Evolutionary conservation across 1,140 invertebrate genomes (phyloP), one percentile per base, ranked within the genome.

Genomic region (Drosophila triauraria): DNA sequence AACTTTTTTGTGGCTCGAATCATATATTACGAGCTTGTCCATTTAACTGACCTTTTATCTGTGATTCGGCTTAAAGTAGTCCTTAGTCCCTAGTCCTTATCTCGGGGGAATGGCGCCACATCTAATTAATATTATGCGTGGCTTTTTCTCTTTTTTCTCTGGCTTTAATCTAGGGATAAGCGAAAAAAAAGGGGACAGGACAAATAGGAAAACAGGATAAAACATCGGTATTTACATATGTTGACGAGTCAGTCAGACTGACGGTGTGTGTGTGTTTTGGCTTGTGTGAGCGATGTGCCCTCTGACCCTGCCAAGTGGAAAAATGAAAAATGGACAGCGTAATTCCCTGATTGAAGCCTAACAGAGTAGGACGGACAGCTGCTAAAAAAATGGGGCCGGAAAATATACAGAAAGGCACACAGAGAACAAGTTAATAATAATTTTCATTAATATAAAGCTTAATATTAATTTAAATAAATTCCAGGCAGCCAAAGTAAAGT

Each of bases 301-400:
- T 60, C 67, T 72, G 69, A 72, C 69, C 69, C 69, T 72, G 46
- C 69, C 69, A 38, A 72, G 67, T 71, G 69, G 23, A 71, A 72
- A 60, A 72, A 60, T 72, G 67, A 72, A 72, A 72, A 72, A 72
- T 72, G 54, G 40, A 15, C 15, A 51, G 53, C 69, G 67, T 72
- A 72, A 60, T 72, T 60, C 67, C 53, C 54, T 72, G 69, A 72
- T 72, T 72, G 67, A 72, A 72, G 54, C 46, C 67, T 59, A 72
- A 59, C 30, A 43, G 69, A 72, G 68, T 40, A 9, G 32, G 35
- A 27, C 60, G 40, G 47, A 42, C 32, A 35, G 32, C 32, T 35
- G 10, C 53, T 38, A 68, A 32, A 20, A 30, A 30, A 48, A 70
- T 27, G 20, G n/a, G n/a, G 32, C 43, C 38, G 25, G n/a, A 20